These are phyloP conservation scores for Cataglyphis hispanica DNA, from an alignment of 1,140 invertebrate species.

Conservation along the genomic window DNA sequence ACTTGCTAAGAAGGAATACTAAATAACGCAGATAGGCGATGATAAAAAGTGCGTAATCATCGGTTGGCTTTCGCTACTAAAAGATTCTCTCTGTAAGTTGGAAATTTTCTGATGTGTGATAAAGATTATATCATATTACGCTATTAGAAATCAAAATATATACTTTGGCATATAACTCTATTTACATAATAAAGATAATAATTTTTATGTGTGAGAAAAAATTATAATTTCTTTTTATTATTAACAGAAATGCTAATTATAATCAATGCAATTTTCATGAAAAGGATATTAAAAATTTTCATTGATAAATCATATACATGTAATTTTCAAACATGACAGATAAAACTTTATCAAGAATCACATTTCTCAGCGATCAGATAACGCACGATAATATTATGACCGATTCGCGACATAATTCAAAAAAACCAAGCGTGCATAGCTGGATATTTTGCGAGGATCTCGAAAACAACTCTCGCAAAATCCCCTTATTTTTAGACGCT, in stretches of 20 bases:
- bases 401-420: slow-evolving; percentile 15
- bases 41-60: slow-evolving; percentile 48
- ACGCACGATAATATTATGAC: neutral
- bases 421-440: slow-evolving; percentile 1
- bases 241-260: neutral
- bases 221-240: neutral
- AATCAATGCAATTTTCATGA: neutral
- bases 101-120: neutral
- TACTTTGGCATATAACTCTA: neutral
- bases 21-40: slow-evolving; percentile 20
- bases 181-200: slow-evolving; percentile 1
- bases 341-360: neutral
- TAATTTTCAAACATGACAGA: neutral
- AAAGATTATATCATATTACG: slow-evolving; percentile 8
- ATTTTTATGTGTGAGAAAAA: neutral
- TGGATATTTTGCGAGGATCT: slow-evolving; percentile 12
- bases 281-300: neutral
- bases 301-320: neutral
- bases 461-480: slow-evolving; percentile 3
- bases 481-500: neutral
- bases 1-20: slow-evolving; percentile 14
- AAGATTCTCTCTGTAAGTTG: neutral
- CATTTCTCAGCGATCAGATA: neutral
- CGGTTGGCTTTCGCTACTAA: slow-evolving; percentile 38
- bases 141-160: neutral